Base-by-base conservation (phyloP, 2,888 invertebrate species). In the Aricia artaxerxes region DNA sequence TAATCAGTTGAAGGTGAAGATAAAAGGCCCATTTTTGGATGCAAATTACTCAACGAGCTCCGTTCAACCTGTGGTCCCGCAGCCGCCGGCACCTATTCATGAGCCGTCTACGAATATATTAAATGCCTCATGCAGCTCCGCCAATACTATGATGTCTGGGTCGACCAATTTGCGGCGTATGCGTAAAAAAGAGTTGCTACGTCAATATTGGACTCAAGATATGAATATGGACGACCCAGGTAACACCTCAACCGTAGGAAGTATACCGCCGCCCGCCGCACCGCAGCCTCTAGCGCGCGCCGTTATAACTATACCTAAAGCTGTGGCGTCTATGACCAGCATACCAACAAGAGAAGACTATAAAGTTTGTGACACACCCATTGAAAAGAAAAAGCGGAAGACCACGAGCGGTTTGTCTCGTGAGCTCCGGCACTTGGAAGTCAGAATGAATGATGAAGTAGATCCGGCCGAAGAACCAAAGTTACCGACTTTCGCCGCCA, bases 1-100 rank as follows among this genome's bases (percentile, higher is more conserved):
- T 53, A 98, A 98, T 90, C 98, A 98, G 87, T 92, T 98, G 4
- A 98, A 98, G 88, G 96, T 98, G 0, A 98, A 98, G 91, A 98
- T 98, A 82, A 98, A 98, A 88, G 98, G 98, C 3, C 98, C 98
- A 0, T 96, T 97, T 85, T 95, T 97, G 81, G 97, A 98, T 85
- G 96, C 96, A 0, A 96, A 96, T 83, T 97, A 97, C 87, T 97
- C 97, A 61, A 95, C 96, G 2, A 95, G 96, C 79, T 95, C 95
- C 0, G 93, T 95, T 0, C 92, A 95, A 75, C 95, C 96, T 4
- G 90, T 95, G n/a, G 95, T 94, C 0, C 95, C 95, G 72, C 95
- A 95, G 82, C 94, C 94, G n/a, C 93, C 90, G 40, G 91, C 85
- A 64, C 94, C 92, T 1, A 88, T 87, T 1, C 85, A 88, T 80